A percentile compares a stretch with the other conserved stretches of the same genome.
Evolutionary conservation across 2,888 invertebrate species (phyloP).

Genomic region (Odontocerum albicorne): DNA sequence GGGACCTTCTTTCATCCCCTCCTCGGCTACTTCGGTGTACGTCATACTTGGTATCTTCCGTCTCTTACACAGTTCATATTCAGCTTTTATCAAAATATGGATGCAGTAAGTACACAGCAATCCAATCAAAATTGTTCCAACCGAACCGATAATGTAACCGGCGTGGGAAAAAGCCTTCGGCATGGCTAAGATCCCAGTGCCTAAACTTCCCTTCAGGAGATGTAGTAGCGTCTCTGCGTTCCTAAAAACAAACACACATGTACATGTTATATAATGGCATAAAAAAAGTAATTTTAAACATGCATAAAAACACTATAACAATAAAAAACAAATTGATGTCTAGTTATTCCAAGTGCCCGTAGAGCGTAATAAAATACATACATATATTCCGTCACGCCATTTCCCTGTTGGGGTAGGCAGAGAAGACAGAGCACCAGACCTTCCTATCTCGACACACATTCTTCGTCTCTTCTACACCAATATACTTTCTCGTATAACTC

Average conservation of each 20-base stretch:
- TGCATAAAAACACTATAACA: too few relatives aligned
- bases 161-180: slow-evolving; percentile 84
- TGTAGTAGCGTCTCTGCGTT: slow-evolving; percentile 81
- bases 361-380: too few relatives aligned
- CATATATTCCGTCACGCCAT: too few relatives aligned
- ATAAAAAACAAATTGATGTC: too few relatives aligned
- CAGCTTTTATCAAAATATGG: slow-evolving; percentile 76
- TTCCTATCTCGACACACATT: too few relatives aligned
- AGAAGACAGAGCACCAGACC: too few relatives aligned
- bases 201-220: slow-evolving; percentile 85
- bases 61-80: slow-evolving; percentile 64
- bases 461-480: too few relatives aligned
- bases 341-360: too few relatives aligned
- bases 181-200: slow-evolving; percentile 91
- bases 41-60: slow-evolving; percentile 66
- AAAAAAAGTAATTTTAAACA: too few relatives aligned
- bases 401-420: too few relatives aligned
- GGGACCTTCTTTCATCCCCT: slow-evolving; percentile 78
- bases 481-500: too few relatives aligned
- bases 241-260: slow-evolving; percentile 51
- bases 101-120: slow-evolving; percentile 92
- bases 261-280: too few relatives aligned
- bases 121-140: slow-evolving; percentile 84
- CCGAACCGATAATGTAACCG: slow-evolving; percentile 76
- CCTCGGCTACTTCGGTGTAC: slow-evolving; percentile 81